phyloP scores from a whole-genome alignment of 2,113 vertebrate genomes.

The Phodopus roborovskii region DNA sequence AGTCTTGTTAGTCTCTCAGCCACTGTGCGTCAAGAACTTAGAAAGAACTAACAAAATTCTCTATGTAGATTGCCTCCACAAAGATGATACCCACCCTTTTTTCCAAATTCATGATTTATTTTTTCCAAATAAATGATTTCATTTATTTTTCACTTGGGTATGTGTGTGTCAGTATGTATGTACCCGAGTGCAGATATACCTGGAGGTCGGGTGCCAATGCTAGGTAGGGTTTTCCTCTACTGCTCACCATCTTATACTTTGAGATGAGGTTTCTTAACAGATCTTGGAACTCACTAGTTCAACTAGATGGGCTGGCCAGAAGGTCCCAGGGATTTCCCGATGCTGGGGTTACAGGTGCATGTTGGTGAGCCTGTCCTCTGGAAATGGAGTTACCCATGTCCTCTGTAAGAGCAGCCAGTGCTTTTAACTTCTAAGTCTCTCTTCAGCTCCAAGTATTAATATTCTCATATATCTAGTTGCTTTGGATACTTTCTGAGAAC shows the following conservation, averaged over 20 bases:
- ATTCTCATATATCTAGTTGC: neutral
- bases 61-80: neutral
- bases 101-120: neutral
- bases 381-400: too few species aligned
- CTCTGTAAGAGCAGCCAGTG: neutral
- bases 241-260: neutral
- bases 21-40: neutral
- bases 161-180: neutral
- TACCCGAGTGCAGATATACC: neutral
- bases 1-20: neutral
- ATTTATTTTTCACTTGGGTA: neutral
- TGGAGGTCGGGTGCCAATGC: neutral
- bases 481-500: conserved; percentile 38
- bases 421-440: neutral
- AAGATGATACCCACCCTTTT: neutral
- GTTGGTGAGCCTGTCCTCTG: too few species aligned
- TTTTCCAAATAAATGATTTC: neutral
- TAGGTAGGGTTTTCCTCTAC: neutral
- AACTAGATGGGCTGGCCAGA: neutral
- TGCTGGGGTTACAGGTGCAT: neutral
- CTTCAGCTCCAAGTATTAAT: neutral
- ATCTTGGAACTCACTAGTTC: neutral
- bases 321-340: too few species aligned
- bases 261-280: neutral
- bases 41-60: neutral